A percentile compares a stretch with the other conserved stretches of the same genome.
These are phyloP conservation scores for Hirtodrosophila cameraria DNA, from an alignment of 2,888 invertebrate species.

Conservation along the genomic window DNA sequence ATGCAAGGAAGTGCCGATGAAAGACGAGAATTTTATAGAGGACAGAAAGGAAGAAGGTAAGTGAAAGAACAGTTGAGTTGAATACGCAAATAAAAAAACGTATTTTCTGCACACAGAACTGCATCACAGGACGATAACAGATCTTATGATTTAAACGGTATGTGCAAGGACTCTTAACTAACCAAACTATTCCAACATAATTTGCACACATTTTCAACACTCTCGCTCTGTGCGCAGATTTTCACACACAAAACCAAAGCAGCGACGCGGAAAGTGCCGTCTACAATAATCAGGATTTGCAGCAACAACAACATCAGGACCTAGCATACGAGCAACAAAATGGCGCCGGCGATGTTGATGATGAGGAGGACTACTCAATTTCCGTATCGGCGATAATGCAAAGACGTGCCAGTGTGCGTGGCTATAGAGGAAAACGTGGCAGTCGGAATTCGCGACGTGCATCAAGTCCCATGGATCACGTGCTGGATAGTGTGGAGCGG, in stretches of 20 bases:
- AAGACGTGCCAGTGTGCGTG: conserved; percentile 90
- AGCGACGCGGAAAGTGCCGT: conserved; percentile 57
- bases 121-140: conserved; percentile 69
- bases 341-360: conserved; percentile 81
- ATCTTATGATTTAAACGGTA: conserved; percentile 66
- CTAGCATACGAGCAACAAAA: conserved; percentile 33
- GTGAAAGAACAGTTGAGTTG: not conserved
- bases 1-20: conserved; percentile 79
- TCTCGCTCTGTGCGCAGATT: conserved; percentile 38
- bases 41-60: conserved; percentile 72
- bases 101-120: conserved; percentile 42
- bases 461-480: conserved; percentile 85
- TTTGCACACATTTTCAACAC: conserved; percentile 2
- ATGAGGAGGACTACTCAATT: conserved; percentile 93
- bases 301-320: conserved; percentile 24
- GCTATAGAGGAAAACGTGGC: conserved; percentile 86
- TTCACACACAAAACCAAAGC: conserved; percentile 52
- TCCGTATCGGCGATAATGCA: conserved; percentile 94
- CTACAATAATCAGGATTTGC: conserved; percentile 42
- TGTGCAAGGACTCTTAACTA: conserved; percentile 3
- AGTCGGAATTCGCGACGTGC: conserved; percentile 86
- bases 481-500: conserved; percentile 84
- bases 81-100: not conserved
- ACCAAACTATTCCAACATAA: conserved; percentile 20
- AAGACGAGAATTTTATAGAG: conserved; percentile 61